phyloP scores from a whole-genome alignment of 2,888 invertebrate species.

The Serrognathus titanus region DNA sequence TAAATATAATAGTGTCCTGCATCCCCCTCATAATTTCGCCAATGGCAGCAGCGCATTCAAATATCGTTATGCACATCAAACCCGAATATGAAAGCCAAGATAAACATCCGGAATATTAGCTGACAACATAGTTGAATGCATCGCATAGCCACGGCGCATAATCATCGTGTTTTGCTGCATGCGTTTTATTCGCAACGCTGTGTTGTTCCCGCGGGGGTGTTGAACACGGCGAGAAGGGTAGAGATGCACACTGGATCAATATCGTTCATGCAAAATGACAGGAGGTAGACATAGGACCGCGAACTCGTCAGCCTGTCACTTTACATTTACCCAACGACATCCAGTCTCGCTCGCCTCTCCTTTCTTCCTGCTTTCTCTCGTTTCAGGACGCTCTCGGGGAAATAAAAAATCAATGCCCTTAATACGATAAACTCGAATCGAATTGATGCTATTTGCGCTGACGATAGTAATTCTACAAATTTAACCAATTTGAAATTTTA shows the following conservation, averaged over 20 bases:
- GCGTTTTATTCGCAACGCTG: neutral
- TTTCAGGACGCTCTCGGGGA: too few species aligned
- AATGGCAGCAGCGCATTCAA: too few species aligned
- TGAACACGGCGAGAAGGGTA: neutral
- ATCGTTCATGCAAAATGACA: slow-evolving; percentile 22
- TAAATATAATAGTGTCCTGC: too few species aligned
- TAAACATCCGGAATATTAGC: neutral
- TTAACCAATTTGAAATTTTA: too few species aligned
- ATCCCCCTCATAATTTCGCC: too few species aligned
- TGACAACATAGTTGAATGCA: neutral
- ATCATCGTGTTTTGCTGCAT: neutral
- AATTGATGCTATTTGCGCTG: too few species aligned
- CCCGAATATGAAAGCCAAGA: too few species aligned
- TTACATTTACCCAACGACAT: neutral
- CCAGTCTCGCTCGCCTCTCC: neutral
- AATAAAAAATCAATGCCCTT: too few species aligned
- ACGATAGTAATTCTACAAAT: too few species aligned
- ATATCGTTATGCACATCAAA: too few species aligned
- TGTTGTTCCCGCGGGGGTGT: neutral
- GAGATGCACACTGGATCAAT: slow-evolving; percentile 13
- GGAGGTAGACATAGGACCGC: slow-evolving; percentile 5
- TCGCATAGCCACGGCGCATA: neutral
- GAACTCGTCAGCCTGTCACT: slow-evolving; percentile 3
- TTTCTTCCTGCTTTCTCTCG: too few species aligned
- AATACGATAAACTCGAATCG: too few species aligned